These are phyloP conservation scores for Vesta saturnalis DNA, from an alignment of 2,888 invertebrate species.

Conservation along the genomic window DNA sequence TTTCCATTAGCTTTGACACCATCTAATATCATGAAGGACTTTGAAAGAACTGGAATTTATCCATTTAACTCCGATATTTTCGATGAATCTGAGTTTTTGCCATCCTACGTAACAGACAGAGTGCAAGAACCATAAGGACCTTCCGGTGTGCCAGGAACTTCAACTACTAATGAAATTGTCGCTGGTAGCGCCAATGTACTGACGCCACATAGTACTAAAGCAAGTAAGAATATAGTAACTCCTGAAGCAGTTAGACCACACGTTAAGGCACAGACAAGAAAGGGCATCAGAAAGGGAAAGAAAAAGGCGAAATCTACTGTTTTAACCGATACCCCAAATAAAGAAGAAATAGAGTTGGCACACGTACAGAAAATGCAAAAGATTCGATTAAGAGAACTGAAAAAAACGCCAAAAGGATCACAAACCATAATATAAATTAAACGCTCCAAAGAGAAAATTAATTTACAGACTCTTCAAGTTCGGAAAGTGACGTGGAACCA, in stretches of 20 bases:
- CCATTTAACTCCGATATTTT: slow-evolving; percentile 34
- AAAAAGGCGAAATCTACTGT: slow-evolving; percentile 31
- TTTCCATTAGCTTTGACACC: slow-evolving; percentile 46
- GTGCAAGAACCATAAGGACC: neutral
- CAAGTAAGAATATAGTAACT: too few relatives aligned
- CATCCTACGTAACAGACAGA: slow-evolving; percentile 20
- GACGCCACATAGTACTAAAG: too few relatives aligned
- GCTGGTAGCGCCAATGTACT: too few relatives aligned
- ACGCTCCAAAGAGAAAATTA: slow-evolving; percentile 7
- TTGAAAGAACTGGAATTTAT: slow-evolving; percentile 42
- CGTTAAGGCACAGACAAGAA: slow-evolving; percentile 23
- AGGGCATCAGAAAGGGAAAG: slow-evolving; percentile 26
- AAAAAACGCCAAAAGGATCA: slow-evolving; percentile 8
- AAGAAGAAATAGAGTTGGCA: slow-evolving; percentile 6
- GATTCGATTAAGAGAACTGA: slow-evolving; percentile 6
- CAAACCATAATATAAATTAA: neutral
- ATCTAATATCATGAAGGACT: slow-evolving; percentile 46
- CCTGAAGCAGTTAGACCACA: slow-evolving; percentile 15
- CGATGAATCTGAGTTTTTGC: slow-evolving; percentile 31
- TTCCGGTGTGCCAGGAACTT: too few relatives aligned
- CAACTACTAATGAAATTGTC: too few relatives aligned
- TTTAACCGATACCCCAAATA: slow-evolving; percentile 38
- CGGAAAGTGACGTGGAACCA: slow-evolving; percentile 13
- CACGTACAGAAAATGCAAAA: slow-evolving; percentile 11
- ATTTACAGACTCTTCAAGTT: slow-evolving; percentile 17